Conservation (phyloP, 2,797 vertebrate genomes). For the Gephyroberyx darwinii region DNA sequence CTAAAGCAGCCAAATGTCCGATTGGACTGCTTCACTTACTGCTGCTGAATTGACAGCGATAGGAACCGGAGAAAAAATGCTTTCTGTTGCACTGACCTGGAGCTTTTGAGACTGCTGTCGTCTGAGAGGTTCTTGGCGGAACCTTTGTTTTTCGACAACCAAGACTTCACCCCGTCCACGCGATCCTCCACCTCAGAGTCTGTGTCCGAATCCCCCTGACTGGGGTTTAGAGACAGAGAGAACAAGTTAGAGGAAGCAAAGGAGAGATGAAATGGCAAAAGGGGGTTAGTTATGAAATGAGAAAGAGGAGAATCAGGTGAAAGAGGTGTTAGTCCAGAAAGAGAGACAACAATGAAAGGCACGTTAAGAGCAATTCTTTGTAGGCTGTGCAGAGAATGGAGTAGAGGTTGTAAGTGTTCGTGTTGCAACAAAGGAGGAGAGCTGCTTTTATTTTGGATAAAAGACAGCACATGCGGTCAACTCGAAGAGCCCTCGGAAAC, state of each 20-base stretch:
- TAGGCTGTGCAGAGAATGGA: constrained; percentile 24
- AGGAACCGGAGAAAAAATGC: neutral
- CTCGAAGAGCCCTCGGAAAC: constrained; percentile 42
- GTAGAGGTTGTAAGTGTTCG: constrained; percentile 51
- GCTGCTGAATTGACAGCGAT: constrained; percentile 7
- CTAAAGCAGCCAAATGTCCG: neutral
- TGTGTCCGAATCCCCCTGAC: constrained; percentile 90
- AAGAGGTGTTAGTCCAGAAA: constrained; percentile 16
- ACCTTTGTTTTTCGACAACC: constrained; percentile 96
- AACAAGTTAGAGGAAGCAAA: constrained; percentile 37
- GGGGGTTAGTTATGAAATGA: neutral
- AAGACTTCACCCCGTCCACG: constrained; percentile 95
- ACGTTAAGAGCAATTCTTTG: neutral
- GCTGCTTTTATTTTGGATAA: constrained; percentile 29
- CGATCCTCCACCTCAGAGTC: constrained; percentile 94
- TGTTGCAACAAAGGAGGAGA: constrained; percentile 27
- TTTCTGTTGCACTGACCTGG: constrained; percentile 86
- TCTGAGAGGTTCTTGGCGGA: constrained; percentile 92
- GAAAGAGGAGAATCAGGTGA: constrained; percentile 8
- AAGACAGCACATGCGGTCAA: constrained; percentile 65
- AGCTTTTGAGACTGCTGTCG: constrained; percentile 93
- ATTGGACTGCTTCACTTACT: neutral
- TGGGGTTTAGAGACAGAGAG: constrained; percentile 67
- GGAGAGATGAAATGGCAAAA: neutral
- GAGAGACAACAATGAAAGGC: constrained; percentile 12